phyloP scores from a whole-genome alignment of 2,113 vertebrate species.

The Hydrolagus affinis region DNA sequence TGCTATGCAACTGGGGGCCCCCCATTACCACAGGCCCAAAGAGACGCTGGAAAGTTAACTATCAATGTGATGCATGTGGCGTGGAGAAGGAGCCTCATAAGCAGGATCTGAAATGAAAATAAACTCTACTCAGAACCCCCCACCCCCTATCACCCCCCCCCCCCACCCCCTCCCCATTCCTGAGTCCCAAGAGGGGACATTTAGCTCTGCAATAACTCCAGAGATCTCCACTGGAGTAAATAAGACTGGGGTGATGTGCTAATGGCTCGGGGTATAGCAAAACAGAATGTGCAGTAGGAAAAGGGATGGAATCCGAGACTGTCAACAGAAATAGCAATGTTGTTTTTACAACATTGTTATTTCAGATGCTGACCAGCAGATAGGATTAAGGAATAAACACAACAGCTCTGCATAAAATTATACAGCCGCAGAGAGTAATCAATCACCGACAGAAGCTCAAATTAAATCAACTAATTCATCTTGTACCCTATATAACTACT shows the following conservation, averaged over 20 bases:
- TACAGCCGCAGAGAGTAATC: not conserved
- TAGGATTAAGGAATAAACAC: not conserved
- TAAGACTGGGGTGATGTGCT: not conserved
- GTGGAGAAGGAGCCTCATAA: not conserved
- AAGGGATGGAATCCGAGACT: not conserved
- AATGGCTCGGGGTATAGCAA: not conserved
- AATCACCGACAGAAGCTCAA: not conserved
- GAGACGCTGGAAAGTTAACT: not conserved
- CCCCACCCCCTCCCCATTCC: no score
- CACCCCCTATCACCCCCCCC: no score
- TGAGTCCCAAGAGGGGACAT: not conserved
- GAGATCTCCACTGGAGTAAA: not conserved
- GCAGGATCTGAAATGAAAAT: not conserved
- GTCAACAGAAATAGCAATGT: not conserved
- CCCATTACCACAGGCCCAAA: no score
- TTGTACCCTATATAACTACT: not conserved
- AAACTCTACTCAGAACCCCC: not conserved
- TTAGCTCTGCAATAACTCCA: not conserved
- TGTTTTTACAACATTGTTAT: not conserved
- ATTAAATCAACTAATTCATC: constrained; percentile 29
- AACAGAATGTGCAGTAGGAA: not conserved
- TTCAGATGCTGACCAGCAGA: not conserved
- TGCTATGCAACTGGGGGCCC: not conserved
- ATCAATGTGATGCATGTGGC: not conserved
- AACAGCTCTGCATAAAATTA: not conserved